Evolutionary conservation across 1,140 invertebrate genomes (phyloP).

Genomic region (Macrotrachela quadricornifera): DNA sequence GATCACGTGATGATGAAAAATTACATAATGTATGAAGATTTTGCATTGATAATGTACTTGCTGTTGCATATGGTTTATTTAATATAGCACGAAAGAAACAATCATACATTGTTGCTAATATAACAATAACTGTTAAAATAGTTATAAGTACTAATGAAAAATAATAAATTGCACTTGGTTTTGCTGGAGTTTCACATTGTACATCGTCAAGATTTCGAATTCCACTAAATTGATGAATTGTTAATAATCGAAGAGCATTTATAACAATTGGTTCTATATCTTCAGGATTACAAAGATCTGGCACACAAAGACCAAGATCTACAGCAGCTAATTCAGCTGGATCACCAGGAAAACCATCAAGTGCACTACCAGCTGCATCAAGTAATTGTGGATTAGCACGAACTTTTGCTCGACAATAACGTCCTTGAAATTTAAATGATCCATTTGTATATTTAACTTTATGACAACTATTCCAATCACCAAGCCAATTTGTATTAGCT

Average conservation of each 20-base stretch:
- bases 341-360: background rate
- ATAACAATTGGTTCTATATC: background rate
- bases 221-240: background rate
- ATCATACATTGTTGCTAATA: background rate
- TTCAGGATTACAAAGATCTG: background rate
- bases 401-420: slow-evolving; percentile 7
- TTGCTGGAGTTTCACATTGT: background rate
- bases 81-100: background rate
- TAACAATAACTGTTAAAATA: background rate
- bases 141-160: background rate
- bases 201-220: background rate
- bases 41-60: too few relatives aligned
- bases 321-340: background rate
- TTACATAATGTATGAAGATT: too few relatives aligned
- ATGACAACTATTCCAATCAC: slow-evolving; percentile 1
- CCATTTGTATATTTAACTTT: background rate
- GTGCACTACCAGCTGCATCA: background rate
- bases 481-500: slow-evolving; percentile 8
- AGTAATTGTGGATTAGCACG: background rate
- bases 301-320: background rate
- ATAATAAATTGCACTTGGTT: background rate
- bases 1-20: too few relatives aligned
- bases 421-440: background rate
- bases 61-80: too few relatives aligned
- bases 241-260: background rate